phyloP scores from a whole-genome alignment of 2,888 invertebrate genomes.

The Diploptera punctata region DNA sequence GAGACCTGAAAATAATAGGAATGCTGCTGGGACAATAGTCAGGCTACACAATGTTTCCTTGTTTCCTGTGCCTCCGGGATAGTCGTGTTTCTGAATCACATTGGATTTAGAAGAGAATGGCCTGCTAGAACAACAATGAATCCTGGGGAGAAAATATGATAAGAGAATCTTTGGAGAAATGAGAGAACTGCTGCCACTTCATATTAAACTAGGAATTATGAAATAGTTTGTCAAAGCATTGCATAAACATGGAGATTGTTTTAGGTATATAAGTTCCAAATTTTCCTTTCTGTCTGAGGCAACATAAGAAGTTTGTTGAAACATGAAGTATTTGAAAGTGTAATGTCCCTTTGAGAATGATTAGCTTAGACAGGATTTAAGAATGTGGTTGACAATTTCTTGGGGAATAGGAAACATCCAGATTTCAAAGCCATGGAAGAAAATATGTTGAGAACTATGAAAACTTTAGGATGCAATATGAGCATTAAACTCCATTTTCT shows the following conservation, averaged over 20 bases:
- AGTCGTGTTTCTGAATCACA: not conserved
- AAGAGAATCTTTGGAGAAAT: not conserved
- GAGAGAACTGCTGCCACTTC: not conserved
- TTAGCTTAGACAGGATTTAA: no score
- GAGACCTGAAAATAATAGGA: not conserved
- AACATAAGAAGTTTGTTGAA: no score
- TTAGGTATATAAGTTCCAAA: not conserved
- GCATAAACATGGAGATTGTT: not conserved
- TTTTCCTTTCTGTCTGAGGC: no score
- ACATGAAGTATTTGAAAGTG: no score
- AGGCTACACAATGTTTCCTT: not conserved
- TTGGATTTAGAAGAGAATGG: not conserved
- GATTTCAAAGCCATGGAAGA: not conserved
- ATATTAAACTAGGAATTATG: not conserved
- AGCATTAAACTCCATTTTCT: no score
- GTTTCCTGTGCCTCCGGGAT: not conserved
- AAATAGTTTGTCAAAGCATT: not conserved
- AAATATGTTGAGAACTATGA: not conserved
- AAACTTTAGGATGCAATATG: constrained; percentile 1
- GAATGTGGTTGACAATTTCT: no score
- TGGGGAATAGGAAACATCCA: constrained; percentile 6
- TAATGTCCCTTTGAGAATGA: no score
- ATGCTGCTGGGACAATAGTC: not conserved
- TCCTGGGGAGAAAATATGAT: not conserved
- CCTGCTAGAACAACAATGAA: not conserved